These are phyloP conservation scores for Meloidogyne chitwoodi DNA, from an alignment of 1,140 invertebrate species.

Conservation along the genomic window DNA sequence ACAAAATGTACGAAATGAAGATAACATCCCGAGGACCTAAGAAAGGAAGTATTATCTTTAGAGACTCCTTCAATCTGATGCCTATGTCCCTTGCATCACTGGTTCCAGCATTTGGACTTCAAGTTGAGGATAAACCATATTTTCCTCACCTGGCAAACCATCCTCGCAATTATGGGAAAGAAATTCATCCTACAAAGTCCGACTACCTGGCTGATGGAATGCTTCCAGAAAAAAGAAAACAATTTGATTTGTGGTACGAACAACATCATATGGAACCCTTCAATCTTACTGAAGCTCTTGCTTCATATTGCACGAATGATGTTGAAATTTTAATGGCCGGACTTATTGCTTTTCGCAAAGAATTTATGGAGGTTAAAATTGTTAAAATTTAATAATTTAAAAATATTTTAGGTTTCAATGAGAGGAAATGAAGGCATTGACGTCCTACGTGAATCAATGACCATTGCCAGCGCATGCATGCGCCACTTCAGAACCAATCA, in stretches of 20 bases:
- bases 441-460: background rate
- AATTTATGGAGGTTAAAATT: background rate
- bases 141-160: background rate
- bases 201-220: conserved; percentile 21
- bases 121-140: background rate
- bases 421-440: background rate
- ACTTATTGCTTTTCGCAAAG: background rate
- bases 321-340: background rate
- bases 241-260: conserved; percentile 20
- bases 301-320: background rate
- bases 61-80: background rate
- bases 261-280: background rate
- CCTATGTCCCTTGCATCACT: background rate
- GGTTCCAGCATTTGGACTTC: background rate
- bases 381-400: background rate
- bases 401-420: background rate
- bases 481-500: background rate
- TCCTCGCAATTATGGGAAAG: background rate
- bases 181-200: background rate
- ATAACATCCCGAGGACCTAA: background rate
- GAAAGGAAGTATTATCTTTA: background rate
- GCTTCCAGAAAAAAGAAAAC: conserved; percentile 14
- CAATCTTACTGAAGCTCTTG: background rate
- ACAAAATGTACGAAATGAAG: conserved; percentile 6
- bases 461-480: conserved; percentile 1